Percentiles rank a stretch among this genome's conserved stretches.
Conservation (phyloP, 2,888 invertebrate species). For the Chalcosyrphus nemorum region DNA sequence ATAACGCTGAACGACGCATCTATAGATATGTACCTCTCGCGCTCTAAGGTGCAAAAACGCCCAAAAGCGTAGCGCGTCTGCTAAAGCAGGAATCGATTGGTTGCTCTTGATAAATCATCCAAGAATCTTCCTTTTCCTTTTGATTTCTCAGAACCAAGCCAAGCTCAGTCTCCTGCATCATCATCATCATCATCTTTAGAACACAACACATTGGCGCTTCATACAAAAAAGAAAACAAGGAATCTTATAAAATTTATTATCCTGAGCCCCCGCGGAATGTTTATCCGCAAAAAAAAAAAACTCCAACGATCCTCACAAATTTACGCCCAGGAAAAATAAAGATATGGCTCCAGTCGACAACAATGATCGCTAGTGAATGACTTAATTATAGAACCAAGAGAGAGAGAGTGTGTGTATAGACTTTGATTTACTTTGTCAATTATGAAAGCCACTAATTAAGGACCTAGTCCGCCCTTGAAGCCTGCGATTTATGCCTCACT, state of each 20-base stretch:
- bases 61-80: slow-evolving; percentile 52
- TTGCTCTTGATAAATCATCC: slow-evolving; percentile 70
- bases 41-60: slow-evolving; percentile 59
- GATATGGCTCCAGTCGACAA: slow-evolving; percentile 41
- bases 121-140: slow-evolving; percentile 47
- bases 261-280: slow-evolving; percentile 65
- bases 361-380: slow-evolving; percentile 39
- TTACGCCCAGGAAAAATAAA: slow-evolving; percentile 52
- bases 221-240: slow-evolving; percentile 33
- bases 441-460: slow-evolving; percentile 72
- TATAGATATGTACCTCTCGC: slow-evolving; percentile 2
- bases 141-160: slow-evolving; percentile 68
- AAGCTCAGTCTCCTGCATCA: slow-evolving; percentile 29
- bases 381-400: slow-evolving; percentile 66
- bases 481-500: slow-evolving; percentile 64
- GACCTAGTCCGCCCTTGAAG: slow-evolving; percentile 58
- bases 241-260: slow-evolving; percentile 63
- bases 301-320: too few species aligned
- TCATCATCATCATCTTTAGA: slow-evolving; percentile 4
- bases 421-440: slow-evolving; percentile 71
- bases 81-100: slow-evolving; percentile 57
- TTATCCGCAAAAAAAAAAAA: slow-evolving; percentile 20
- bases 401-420: not conserved
- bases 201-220: slow-evolving; percentile 58
- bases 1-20: slow-evolving; percentile 36